phyloP scores from a whole-genome alignment of 2,888 invertebrate species.

The Drosophila macrospina region DNA sequence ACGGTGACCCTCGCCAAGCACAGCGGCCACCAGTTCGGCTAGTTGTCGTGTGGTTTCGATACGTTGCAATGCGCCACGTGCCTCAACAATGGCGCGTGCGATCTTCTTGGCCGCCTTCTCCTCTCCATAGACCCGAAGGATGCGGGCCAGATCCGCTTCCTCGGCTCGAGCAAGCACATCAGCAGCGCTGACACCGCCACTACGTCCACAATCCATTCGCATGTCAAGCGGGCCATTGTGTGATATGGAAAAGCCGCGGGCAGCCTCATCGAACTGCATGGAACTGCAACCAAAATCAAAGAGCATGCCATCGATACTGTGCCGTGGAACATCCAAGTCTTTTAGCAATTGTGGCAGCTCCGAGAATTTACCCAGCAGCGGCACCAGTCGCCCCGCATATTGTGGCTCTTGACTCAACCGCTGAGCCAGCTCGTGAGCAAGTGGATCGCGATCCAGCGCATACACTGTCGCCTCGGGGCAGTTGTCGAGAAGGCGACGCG shows the following conservation, averaged over 20 bases:
- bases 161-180: slow-evolving; percentile 93
- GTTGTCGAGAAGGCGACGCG: slow-evolving; percentile 89
- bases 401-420: slow-evolving; percentile 87
- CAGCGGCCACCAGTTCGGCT: slow-evolving; percentile 90
- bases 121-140: slow-evolving; percentile 96
- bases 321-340: slow-evolving; percentile 87
- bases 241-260: slow-evolving; percentile 94
- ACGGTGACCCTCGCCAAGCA: slow-evolving; percentile 87
- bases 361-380: slow-evolving; percentile 95
- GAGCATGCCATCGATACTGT: slow-evolving; percentile 93
- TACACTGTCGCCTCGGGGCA: slow-evolving; percentile 89
- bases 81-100: slow-evolving; percentile 94
- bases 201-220: slow-evolving; percentile 95
- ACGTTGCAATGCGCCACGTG: slow-evolving; percentile 90
- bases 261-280: slow-evolving; percentile 94
- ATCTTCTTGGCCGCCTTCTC: slow-evolving; percentile 95
- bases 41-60: slow-evolving; percentile 94
- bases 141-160: slow-evolving; percentile 91
- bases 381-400: slow-evolving; percentile 90
- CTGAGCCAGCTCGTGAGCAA: slow-evolving; percentile 90
- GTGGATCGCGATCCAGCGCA: slow-evolving; percentile 95
- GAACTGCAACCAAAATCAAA: slow-evolving; percentile 98
- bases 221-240: slow-evolving; percentile 96
- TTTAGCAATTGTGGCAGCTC: slow-evolving; percentile 91
- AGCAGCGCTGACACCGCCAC: slow-evolving; percentile 92